These are phyloP conservation scores for Campylomormyrus tamandua DNA, from an alignment of 2,113 vertebrate genomes.

Conservation along the genomic window DNA sequence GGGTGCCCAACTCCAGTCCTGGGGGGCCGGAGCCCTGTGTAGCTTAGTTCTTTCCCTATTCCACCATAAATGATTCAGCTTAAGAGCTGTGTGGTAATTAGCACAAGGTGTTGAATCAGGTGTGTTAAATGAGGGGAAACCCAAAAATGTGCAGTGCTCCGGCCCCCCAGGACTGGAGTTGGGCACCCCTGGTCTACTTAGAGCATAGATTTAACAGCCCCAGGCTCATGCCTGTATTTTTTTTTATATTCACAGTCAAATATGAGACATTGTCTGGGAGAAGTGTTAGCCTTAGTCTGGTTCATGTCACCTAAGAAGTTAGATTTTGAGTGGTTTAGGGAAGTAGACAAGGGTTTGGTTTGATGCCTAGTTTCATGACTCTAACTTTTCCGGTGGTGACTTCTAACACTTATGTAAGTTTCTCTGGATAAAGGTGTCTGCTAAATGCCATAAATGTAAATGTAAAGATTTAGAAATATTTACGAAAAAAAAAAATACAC, in stretches of 20 bases:
- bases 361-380: background rate
- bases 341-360: background rate
- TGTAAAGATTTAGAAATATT: background rate
- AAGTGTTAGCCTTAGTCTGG: background rate
- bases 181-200: background rate
- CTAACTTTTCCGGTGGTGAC: background rate
- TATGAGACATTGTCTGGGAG: background rate
- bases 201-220: background rate
- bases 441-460: too few species aligned
- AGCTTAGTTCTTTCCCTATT: too few species aligned
- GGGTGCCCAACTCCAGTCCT: too few species aligned
- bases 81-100: too few species aligned
- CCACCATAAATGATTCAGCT: too few species aligned
- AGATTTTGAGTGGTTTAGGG: background rate
- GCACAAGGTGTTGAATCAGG: too few species aligned
- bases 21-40: too few species aligned
- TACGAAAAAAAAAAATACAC: background rate
- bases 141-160: too few species aligned
- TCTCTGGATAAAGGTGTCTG: too few species aligned
- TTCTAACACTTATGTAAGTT: too few species aligned
- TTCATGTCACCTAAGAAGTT: background rate
- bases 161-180: too few species aligned
- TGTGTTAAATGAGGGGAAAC: too few species aligned
- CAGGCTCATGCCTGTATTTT: background rate
- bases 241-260: background rate